Base-by-base conservation (phyloP, 92 coral and sea anemone species). In the Zoanthus sociatus region DNA sequence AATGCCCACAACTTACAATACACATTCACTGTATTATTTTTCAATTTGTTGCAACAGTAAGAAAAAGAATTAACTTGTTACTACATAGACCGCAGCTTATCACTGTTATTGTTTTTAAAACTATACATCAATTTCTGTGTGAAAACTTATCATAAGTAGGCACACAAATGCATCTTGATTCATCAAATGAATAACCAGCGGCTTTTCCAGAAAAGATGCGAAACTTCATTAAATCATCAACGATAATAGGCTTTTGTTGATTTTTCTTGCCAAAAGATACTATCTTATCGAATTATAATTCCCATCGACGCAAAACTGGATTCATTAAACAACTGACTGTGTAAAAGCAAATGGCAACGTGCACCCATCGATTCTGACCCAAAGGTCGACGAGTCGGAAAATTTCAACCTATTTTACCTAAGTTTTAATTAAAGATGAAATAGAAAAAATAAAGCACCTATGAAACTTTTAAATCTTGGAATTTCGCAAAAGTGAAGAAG, bases 201-300 rank as follows among this genome's bases (percentile, higher is more conserved):
- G 60, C 74, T 81, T 81, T 81, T 81, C 45, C 74, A 13, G 66
- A 66, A 37, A 45, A 67, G 85, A 81, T 58, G 63, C 45, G 85
- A 66, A 81, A 64, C 74, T 81, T 67, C 75, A 81, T 63, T 81
- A 81, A 77, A 81, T 66, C 46, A 64, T 64, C 47, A 20, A 66
- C 46, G 47, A 6, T 81, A 81, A 81, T 81, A 81, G 85, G 61
- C 73, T 67, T 81, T 70, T 81, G 85, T 81, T 81, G 85, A 81
- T 81, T 63, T 81, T 66, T 48, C 60, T 26, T 20, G 46, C 85
- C 46, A 66, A 67, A 81, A 81, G 85, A 81, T 81, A 66, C 31
- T 53, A 81, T 81, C 85, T 66, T 81, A 67, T 81, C 47, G 85
- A 81, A 60, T 44, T 67, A 81, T 81, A 81, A 81, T 66, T 81